Evolutionary conservation across 2,888 invertebrate species (phyloP).

Genomic region (Thera obeliscata): DNA sequence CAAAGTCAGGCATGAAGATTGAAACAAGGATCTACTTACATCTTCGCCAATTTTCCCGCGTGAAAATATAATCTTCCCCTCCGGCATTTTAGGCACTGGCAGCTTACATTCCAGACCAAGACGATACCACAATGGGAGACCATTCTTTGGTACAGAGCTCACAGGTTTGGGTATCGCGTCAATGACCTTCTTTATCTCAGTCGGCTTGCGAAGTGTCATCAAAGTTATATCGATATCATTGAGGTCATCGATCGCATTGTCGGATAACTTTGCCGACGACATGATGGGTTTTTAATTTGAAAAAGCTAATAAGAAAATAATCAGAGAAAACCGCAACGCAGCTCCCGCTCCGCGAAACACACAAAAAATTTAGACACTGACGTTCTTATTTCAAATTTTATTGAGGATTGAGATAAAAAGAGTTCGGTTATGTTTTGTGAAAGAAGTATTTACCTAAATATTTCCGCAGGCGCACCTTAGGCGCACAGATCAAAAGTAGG

Average conservation of each 20-base stretch:
- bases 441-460: constrained; percentile 21
- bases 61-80: constrained; percentile 75
- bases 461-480: constrained; percentile 4
- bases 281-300: constrained; percentile 44
- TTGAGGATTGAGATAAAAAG: constrained; percentile 13
- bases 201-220: constrained; percentile 76
- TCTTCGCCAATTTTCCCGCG: constrained; percentile 82
- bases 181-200: constrained; percentile 75
- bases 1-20: neutral
- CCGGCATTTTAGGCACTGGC: constrained; percentile 81
- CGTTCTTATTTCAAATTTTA: constrained; percentile 51
- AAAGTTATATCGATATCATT: constrained; percentile 65
- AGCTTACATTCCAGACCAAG: constrained; percentile 82
- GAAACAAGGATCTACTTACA: constrained; percentile 56
- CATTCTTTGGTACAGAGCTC: constrained; percentile 76
- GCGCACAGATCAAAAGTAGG: constrained; percentile 1
- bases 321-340: constrained; percentile 47
- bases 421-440: constrained; percentile 7
- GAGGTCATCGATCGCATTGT: constrained; percentile 56
- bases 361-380: constrained; percentile 61
- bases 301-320: constrained; percentile 44
- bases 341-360: constrained; percentile 38
- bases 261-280: constrained; percentile 51
- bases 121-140: constrained; percentile 80
- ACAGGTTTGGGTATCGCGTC: constrained; percentile 76